Conservation (phyloP, 37 sponge, comb jelly and placozoan species). For the Crambe crambe region DNA sequence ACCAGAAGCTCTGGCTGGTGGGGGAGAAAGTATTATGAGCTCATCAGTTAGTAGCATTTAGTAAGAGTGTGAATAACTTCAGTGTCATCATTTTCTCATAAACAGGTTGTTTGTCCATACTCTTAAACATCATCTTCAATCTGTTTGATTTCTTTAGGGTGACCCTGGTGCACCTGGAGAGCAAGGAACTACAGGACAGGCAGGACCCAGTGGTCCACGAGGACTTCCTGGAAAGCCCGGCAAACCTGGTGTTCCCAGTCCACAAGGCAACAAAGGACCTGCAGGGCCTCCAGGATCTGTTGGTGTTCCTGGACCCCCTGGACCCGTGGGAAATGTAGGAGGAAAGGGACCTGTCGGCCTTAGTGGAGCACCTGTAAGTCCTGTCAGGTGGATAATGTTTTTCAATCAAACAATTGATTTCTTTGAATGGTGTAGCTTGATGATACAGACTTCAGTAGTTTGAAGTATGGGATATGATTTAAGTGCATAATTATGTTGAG, state of each 20-base stretch:
- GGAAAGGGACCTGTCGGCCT: slow-evolving; percentile 48
- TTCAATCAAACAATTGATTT: background rate
- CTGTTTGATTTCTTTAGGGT: slow-evolving; percentile 1
- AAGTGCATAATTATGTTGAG: too few species aligned
- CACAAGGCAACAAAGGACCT: slow-evolving; percentile 45
- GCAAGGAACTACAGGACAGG: slow-evolving; percentile 40
- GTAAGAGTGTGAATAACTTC: too few species aligned
- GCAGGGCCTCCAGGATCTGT: slow-evolving; percentile 48
- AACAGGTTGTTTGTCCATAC: too few species aligned
- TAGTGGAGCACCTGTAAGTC: slow-evolving; percentile 30
- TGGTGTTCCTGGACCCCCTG: slow-evolving; percentile 37
- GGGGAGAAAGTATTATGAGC: too few species aligned
- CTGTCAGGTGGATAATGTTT: too few species aligned
- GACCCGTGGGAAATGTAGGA: slow-evolving; percentile 43
- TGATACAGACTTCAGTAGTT: too few species aligned
- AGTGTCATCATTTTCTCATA: too few species aligned
- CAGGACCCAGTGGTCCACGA: slow-evolving; percentile 43
- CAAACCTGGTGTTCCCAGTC: slow-evolving; percentile 30
- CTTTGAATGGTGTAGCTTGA: too few species aligned
- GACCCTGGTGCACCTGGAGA: slow-evolving; percentile 41
- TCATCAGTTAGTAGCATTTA: too few species aligned
- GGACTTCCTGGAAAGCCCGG: slow-evolving; percentile 53
- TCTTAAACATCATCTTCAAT: too few species aligned
- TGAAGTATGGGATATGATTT: too few species aligned
- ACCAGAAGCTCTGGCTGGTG: too few species aligned